Conservation (phyloP, 2,113 vertebrate species). For the Nesoenas mayeri region DNA sequence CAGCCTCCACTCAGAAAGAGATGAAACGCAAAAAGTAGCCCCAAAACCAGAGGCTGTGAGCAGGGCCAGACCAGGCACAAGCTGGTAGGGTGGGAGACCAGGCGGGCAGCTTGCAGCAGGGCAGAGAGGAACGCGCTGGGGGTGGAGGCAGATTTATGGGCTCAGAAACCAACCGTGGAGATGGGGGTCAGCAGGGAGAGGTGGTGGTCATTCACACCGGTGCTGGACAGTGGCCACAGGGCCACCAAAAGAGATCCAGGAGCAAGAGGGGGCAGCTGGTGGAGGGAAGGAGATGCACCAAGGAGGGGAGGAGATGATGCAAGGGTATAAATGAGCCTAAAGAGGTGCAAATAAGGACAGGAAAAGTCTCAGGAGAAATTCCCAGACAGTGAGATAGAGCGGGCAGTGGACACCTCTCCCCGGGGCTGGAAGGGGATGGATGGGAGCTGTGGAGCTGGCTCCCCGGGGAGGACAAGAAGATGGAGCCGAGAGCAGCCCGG, state of each 20-base stretch:
- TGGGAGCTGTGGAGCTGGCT: background rate
- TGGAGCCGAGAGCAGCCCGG: fast-evolving
- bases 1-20: background rate
- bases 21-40: background rate
- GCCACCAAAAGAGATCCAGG: background rate
- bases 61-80: background rate
- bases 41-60: background rate
- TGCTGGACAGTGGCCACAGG: background rate
- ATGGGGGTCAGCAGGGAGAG: background rate
- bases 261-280: background rate
- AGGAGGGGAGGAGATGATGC: background rate
- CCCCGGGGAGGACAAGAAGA: background rate
- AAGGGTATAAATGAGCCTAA: background rate
- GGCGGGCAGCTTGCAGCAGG: background rate
- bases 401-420: constrained; percentile 15
- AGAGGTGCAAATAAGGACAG: constrained; percentile 61
- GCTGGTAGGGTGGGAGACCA: fast-evolving
- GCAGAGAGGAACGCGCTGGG: background rate
- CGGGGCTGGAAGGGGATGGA: background rate
- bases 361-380: constrained; percentile 62
- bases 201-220: fast-evolving
- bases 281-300: background rate
- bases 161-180: background rate
- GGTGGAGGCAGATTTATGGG: background rate
- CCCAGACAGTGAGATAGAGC: constrained; percentile 60